Percentiles rank a stretch among this genome's conserved stretches.
phyloP scores from a whole-genome alignment of 2,797 vertebrate species.

The Sebastes steindachneri region DNA sequence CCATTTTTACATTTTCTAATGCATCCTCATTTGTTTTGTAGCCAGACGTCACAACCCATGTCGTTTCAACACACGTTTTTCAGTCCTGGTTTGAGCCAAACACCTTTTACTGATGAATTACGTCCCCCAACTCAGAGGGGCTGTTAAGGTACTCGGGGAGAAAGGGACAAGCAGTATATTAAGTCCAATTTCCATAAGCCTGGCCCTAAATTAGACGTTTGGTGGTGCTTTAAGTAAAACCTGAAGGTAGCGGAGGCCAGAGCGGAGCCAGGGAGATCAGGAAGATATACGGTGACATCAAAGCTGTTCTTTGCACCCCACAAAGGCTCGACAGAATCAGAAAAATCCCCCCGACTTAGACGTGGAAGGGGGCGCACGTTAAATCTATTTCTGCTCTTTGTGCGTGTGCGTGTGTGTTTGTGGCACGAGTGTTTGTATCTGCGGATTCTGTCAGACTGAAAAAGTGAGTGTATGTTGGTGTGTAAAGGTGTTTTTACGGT shows the following conservation, averaged over 20 bases:
- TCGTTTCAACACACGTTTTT: conserved; percentile 18
- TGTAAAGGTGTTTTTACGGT: neutral
- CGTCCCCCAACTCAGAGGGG: conserved; percentile 23
- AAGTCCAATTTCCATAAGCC: conserved; percentile 77
- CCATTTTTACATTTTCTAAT: neutral
- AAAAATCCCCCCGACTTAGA: conserved; percentile 41
- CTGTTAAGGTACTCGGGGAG: conserved; percentile 33
- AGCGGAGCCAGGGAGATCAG: conserved; percentile 71
- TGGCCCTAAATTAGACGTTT: conserved; percentile 69
- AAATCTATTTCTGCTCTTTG: conserved; percentile 33
- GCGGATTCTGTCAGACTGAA: neutral
- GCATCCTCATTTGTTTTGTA: neutral
- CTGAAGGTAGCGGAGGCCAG: conserved; percentile 60
- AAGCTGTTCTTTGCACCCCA: conserved; percentile 64
- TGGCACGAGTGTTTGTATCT: neutral
- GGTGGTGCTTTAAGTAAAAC: conserved; percentile 69
- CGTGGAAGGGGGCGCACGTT: conserved; percentile 9
- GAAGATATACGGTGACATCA: conserved; percentile 79
- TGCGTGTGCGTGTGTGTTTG: neutral
- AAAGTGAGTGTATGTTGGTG: neutral
- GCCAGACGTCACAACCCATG: neutral
- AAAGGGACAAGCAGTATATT: conserved; percentile 61
- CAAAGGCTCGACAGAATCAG: conserved; percentile 61
- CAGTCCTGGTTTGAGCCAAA: conserved; percentile 12
- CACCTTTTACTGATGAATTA: conserved; percentile 62